These are phyloP conservation scores for Trididemnum clinides DNA, from an alignment of 23 tunicate species.

Conservation along the genomic window DNA sequence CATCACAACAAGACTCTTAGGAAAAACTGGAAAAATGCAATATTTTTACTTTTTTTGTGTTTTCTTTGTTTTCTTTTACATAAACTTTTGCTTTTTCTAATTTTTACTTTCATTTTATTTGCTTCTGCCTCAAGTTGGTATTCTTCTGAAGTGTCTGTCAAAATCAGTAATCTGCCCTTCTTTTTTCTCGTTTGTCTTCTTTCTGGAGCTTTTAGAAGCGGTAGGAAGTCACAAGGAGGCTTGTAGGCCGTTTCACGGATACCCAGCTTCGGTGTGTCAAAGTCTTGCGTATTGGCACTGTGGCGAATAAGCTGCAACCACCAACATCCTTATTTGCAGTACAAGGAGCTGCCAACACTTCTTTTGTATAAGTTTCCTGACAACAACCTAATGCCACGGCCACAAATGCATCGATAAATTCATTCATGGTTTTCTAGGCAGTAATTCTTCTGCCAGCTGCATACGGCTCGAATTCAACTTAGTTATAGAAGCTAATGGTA, in stretches of 20 bases:
- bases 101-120: background rate
- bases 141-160: background rate
- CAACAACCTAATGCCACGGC: background rate
- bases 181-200: too few species aligned
- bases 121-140: background rate
- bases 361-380: background rate
- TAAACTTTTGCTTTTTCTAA: too few species aligned
- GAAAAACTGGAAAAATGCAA: too few species aligned
- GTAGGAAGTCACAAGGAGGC: constrained; percentile 1
- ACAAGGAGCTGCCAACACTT: background rate
- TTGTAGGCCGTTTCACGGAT: constrained; percentile 6
- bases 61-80: background rate
- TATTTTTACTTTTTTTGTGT: background rate
- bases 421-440: constrained; percentile 7
- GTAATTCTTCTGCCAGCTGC: background rate
- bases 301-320: constrained; percentile 19
- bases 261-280: background rate
- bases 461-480: too few species aligned
- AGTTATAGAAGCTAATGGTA: constrained; percentile 2
- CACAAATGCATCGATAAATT: background rate
- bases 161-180: too few species aligned
- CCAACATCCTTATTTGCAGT: constrained; percentile 17
- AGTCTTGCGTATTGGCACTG: constrained; percentile 3
- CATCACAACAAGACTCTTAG: constrained; percentile 7
- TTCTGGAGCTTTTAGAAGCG: too few species aligned